Evolutionary conservation across 2,113 vertebrate genomes (phyloP), one percentile per base, ranked within the genome.

Genomic region (Thunnus maccoyii): DNA sequence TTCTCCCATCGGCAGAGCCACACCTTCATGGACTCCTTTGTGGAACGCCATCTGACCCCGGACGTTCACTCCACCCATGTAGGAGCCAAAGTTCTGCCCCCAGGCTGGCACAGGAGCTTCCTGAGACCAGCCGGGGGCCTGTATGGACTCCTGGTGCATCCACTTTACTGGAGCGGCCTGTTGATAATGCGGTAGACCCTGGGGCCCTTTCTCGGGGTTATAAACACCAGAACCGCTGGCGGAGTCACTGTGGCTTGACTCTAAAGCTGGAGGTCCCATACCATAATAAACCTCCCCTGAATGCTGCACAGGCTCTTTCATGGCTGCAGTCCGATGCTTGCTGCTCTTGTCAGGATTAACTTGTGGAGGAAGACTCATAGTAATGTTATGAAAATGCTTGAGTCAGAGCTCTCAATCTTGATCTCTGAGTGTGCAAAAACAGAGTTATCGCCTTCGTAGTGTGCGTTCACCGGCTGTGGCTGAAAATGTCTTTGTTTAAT

Each of bases 351-450:
- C 97, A 86, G 92, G 91, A 90, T 94, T 96, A 86, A 95, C 95
- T 93, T 97, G 97, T 93, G 97, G 94, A 86, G 98, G 97, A 89
- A 97, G 95, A 96, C 97, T 99, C 98, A 99, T 99, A 93, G 84
- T 96, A 96, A 80, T 77, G 71, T 61, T 47, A 55, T 22, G 8
- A 70, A 70, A 74, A 77, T 16, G 17, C 36, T 27, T 57, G 63
- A 78, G 85, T 65, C 20, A 13, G 58, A 52, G 69, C 68, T 66
- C 68, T 75, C 46, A 54, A 73, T 70, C 56, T 78, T 51, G 61
- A 84, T 75, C 3, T 57, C 18, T 54, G 63, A 82, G 65, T 14
- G 25, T 84, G 72, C 75, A 87, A 69, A 86, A 79, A 20, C 65
- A 25, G 47, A n/a, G 32, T 48, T 46, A n/a, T 15, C 60, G 67